Percentiles rank a stretch among this genome's conserved stretches.
Evolutionary conservation across 2,797 vertebrate genomes (phyloP).

Genomic region (Pangasius sanitwongsei): DNA sequence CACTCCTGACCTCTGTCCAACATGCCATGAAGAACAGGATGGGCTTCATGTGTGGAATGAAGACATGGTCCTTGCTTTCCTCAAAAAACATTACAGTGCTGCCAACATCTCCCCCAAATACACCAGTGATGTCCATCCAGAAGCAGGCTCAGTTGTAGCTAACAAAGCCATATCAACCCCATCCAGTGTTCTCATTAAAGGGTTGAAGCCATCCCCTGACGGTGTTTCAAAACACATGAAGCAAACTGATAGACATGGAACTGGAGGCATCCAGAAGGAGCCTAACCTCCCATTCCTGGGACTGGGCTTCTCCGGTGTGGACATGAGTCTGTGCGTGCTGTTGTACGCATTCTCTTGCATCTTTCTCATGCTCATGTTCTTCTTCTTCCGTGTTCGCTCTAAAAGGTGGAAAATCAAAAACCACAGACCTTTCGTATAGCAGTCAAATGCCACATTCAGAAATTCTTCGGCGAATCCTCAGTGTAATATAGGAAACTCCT

Average conservation of each 20-base stretch:
- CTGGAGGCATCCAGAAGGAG: constrained; percentile 31
- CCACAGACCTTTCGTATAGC: constrained; percentile 76
- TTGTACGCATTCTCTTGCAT: constrained; percentile 87
- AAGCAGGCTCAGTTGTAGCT: constrained; percentile 6
- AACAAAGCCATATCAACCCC: constrained; percentile 26
- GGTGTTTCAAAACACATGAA: constrained; percentile 41
- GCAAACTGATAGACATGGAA: background rate
- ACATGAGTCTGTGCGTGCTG: constrained; percentile 94
- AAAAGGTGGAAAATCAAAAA: constrained; percentile 81
- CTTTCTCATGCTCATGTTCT: constrained; percentile 92
- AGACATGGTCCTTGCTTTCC: constrained; percentile 78
- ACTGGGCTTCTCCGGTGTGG: constrained; percentile 87
- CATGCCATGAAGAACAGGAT: constrained; percentile 85
- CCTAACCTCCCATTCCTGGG: constrained; percentile 74
- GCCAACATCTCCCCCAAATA: constrained; percentile 78
- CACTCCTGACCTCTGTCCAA: constrained; percentile 82
- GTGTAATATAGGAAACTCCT: constrained; percentile 45
- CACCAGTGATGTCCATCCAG: constrained; percentile 50
- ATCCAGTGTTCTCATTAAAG: constrained; percentile 26
- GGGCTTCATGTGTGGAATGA: constrained; percentile 87
- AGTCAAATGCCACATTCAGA: constrained; percentile 43
- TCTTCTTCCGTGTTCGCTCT: constrained; percentile 88
- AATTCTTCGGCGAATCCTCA: constrained; percentile 23
- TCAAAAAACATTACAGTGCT: constrained; percentile 80
- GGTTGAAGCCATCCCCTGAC: constrained; percentile 36